phyloP scores from a whole-genome alignment of 2,888 invertebrate genomes.

The Ectropis crepuscularia region DNA sequence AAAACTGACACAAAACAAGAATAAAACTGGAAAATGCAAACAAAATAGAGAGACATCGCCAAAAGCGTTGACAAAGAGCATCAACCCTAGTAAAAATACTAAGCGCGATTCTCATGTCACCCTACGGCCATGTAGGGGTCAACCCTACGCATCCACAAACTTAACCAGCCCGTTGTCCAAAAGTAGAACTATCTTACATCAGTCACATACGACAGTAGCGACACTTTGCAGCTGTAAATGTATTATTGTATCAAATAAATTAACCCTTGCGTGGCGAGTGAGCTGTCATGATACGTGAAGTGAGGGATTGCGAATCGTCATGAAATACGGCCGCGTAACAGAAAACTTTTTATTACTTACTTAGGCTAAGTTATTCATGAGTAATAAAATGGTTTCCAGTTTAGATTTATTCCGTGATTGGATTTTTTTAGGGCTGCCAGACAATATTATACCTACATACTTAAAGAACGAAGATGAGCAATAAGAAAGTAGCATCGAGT shows the following conservation, averaged over 20 bases:
- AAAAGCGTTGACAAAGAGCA: background rate
- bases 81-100: constrained; percentile 11
- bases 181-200: no score
- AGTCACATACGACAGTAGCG: no score
- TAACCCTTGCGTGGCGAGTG: constrained; percentile 51
- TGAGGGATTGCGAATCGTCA: constrained; percentile 46
- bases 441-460: no score
- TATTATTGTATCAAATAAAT: constrained; percentile 48
- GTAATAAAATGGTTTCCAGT: background rate
- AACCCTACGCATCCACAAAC: constrained; percentile 29
- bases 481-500: no score
- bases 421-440: no score
- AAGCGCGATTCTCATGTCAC: constrained; percentile 25
- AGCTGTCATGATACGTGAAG: constrained; percentile 43
- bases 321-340: background rate
- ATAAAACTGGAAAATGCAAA: no score
- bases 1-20: no score
- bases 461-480: no score
- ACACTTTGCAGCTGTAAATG: no score
- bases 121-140: constrained; percentile 39
- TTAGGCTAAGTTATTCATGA: background rate
- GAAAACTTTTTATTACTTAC: background rate
- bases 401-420: background rate
- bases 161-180: background rate
- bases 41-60: no score